Conservation (phyloP, 2,888 invertebrate genomes). For the Dendrolimus pini region DNA sequence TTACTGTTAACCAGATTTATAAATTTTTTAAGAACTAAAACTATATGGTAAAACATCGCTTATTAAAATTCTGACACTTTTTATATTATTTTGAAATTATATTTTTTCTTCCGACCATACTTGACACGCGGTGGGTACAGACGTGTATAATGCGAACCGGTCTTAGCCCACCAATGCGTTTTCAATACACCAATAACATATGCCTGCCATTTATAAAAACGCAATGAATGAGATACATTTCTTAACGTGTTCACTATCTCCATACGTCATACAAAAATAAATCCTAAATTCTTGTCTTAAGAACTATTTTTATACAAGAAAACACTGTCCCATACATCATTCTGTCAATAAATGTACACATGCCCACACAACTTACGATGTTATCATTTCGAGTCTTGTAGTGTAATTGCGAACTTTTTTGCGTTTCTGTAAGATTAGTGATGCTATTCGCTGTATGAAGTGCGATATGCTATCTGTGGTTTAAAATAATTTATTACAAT, state of each 20-base stretch:
- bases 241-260: neutral
- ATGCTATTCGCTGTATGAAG: neutral
- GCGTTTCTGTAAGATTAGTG: neutral
- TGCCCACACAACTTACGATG: slow-evolving; percentile 1
- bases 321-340: neutral
- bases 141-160: slow-evolving; percentile 57
- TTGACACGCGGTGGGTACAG: slow-evolving; percentile 39
- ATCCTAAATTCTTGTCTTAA: neutral
- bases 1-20: too few species aligned
- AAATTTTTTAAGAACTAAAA: too few species aligned
- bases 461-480: slow-evolving; percentile 5
- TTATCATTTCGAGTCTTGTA: neutral
- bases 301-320: neutral
- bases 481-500: slow-evolving; percentile 7
- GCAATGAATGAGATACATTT: slow-evolving; percentile 1
- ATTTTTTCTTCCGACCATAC: slow-evolving; percentile 30
- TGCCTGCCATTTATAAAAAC: slow-evolving; percentile 26
- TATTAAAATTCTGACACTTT: too few species aligned
- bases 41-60: too few species aligned
- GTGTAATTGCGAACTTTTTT: neutral
- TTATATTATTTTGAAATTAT: too few species aligned
- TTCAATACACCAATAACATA: slow-evolving; percentile 53
- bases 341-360: neutral
- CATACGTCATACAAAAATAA: neutral
- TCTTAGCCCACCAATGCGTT: slow-evolving; percentile 56